Conservation (phyloP, 2,113 vertebrate species). For the Peromyscus maniculatus region DNA sequence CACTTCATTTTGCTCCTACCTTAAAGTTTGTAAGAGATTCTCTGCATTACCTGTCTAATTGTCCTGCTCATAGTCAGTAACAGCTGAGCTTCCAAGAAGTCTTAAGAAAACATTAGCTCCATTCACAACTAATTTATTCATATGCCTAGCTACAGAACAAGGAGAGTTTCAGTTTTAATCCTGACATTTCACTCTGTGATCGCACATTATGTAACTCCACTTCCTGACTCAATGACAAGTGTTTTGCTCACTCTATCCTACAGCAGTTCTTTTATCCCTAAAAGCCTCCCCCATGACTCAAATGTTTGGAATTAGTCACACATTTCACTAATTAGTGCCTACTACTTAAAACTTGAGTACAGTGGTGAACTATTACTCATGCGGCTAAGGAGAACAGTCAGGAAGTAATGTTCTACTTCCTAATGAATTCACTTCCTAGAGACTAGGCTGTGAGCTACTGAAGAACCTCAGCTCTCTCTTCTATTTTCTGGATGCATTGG, state of each 20-base stretch:
- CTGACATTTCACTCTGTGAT: conserved; percentile 42
- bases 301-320: conserved; percentile 61
- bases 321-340: conserved; percentile 38
- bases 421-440: conserved; percentile 38
- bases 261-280: conserved; percentile 66
- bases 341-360: conserved; percentile 36
- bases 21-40: background rate
- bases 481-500: background rate
- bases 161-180: conserved; percentile 2
- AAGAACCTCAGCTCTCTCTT: background rate
- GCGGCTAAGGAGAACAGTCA: background rate
- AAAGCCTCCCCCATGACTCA: conserved; percentile 57
- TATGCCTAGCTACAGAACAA: background rate
- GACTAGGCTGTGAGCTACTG: background rate
- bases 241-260: conserved; percentile 46
- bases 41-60: background rate
- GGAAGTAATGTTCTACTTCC: background rate
- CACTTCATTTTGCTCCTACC: conserved; percentile 36
- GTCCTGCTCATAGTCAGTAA: background rate
- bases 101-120: conserved; percentile 28
- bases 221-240: conserved; percentile 59
- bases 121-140: conserved; percentile 57
- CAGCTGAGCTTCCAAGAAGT: conserved; percentile 16
- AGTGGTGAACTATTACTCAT: conserved; percentile 1
- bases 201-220: conserved; percentile 32